phyloP scores from a whole-genome alignment of 2,797 vertebrate genomes.

The Clarias platycephalus region DNA sequence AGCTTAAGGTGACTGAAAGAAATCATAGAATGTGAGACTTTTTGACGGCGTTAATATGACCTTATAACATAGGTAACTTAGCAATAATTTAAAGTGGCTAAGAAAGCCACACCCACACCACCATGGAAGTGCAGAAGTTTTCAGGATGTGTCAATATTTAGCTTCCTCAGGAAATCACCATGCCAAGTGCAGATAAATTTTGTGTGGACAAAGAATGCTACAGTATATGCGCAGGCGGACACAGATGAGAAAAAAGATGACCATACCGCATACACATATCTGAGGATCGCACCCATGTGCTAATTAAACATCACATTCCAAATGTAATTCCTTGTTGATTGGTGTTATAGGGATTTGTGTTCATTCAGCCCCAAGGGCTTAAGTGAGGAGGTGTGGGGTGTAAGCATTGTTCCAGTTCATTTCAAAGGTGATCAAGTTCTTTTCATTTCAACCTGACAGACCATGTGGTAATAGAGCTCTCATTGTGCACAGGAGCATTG shows the following conservation, averaged over 20 bases:
- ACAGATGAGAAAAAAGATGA: background rate
- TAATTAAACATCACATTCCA: background rate
- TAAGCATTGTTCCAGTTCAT: no score
- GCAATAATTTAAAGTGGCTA: background rate
- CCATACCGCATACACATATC: background rate
- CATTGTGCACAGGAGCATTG: background rate
- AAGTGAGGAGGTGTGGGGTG: background rate
- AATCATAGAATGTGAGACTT: no score
- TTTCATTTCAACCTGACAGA: background rate
- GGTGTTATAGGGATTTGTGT: background rate
- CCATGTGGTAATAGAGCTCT: background rate
- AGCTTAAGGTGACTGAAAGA: no score
- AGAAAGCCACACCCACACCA: background rate
- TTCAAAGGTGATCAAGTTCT: background rate
- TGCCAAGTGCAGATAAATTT: background rate
- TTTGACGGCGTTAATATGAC: background rate
- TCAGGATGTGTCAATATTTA: background rate
- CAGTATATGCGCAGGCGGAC: background rate
- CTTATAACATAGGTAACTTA: background rate
- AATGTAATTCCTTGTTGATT: background rate
- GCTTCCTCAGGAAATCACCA: background rate
- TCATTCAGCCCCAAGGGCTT: background rate
- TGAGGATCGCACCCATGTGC: background rate
- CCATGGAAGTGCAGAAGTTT: background rate
- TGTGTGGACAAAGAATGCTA: background rate